Evolutionary conservation across 1,140 invertebrate genomes (phyloP).

Genomic region (Lepidurus packardi): DNA sequence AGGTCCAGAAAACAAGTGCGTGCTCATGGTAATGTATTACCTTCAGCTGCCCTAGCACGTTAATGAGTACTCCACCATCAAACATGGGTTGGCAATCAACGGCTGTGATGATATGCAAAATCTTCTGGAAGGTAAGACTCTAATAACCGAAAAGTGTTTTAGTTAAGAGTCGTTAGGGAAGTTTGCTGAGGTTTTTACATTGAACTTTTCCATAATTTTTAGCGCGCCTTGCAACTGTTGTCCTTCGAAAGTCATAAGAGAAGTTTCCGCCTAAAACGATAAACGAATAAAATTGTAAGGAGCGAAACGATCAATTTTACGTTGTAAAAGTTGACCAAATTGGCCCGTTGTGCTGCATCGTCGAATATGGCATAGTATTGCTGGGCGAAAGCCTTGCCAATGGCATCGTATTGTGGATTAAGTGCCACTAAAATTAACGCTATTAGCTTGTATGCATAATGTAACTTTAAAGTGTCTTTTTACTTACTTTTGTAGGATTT

Average conservation of each 20-base stretch:
- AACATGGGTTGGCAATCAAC: slow-evolving; percentile 93
- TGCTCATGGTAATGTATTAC: slow-evolving; percentile 50
- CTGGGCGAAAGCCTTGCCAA: slow-evolving; percentile 85
- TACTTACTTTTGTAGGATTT: neutral
- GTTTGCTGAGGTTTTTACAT: slow-evolving; percentile 55
- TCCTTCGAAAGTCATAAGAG: slow-evolving; percentile 94
- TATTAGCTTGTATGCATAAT: neutral
- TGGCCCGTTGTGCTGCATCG: slow-evolving; percentile 70
- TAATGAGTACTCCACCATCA: slow-evolving; percentile 87
- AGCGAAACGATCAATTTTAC: slow-evolving; percentile 57
- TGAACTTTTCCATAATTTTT: slow-evolving; percentile 92
- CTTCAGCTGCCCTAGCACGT: slow-evolving; percentile 87
- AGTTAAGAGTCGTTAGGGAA: neutral
- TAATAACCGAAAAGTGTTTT: slow-evolving; percentile 47
- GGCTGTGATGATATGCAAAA: slow-evolving; percentile 81
- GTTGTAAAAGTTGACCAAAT: slow-evolving; percentile 83
- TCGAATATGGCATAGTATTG: slow-evolving; percentile 90
- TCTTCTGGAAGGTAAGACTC: slow-evolving; percentile 86
- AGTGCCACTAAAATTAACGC: slow-evolving; percentile 58
- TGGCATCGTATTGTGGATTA: slow-evolving; percentile 82
- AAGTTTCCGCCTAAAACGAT: slow-evolving; percentile 68
- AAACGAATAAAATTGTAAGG: slow-evolving; percentile 30
- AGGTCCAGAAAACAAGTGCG: slow-evolving; percentile 20
- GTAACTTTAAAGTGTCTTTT: neutral
- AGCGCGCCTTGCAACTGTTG: slow-evolving; percentile 79